phyloP scores from a whole-genome alignment of 2,113 vertebrate genomes.

The Benthochromis sp. region DNA sequence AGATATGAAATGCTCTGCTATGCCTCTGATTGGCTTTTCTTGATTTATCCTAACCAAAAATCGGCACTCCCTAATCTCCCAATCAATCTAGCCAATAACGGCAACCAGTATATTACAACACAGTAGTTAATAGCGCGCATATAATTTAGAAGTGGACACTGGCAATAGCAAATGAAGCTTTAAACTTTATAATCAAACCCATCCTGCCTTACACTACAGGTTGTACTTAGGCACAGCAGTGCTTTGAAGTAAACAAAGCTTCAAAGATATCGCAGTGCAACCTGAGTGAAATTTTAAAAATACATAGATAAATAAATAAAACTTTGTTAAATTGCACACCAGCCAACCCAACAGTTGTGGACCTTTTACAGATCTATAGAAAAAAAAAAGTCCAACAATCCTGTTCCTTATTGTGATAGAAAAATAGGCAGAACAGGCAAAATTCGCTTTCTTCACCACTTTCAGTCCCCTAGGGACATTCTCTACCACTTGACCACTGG shows the following conservation, averaged over 20 bases:
- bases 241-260: neutral
- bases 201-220: neutral
- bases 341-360: neutral
- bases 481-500: neutral
- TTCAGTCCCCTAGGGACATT: neutral
- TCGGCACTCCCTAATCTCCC: neutral
- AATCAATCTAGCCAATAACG: neutral
- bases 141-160: neutral
- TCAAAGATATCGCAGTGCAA: neutral
- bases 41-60: neutral
- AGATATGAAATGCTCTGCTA: neutral
- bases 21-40: neutral
- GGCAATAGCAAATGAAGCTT: neutral
- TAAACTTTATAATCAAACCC: neutral
- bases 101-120: neutral
- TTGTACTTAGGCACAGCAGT: neutral
- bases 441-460: accelerated
- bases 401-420: neutral
- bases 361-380: neutral
- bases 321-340: neutral
- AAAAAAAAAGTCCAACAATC: neutral
- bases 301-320: neutral
- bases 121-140: accelerated
- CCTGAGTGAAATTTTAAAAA: neutral
- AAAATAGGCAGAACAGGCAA: accelerated